Evolutionary conservation across 35 echinoderm and acorn worm genomes (phyloP).

Genomic region (Hemicentrotus pulcherrimus): DNA sequence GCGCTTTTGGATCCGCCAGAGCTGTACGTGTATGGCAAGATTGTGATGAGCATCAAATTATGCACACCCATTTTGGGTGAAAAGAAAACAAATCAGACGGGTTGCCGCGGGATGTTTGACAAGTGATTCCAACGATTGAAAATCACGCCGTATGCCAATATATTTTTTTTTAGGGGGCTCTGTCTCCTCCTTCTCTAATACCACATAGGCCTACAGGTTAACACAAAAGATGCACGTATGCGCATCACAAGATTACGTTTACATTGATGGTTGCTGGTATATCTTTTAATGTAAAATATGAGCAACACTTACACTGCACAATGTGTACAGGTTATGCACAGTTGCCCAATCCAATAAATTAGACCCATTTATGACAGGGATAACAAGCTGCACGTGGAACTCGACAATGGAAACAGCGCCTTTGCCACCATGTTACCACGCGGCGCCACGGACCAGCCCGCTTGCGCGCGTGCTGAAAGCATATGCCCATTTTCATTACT

Average conservation of each 20-base stretch:
- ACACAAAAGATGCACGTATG: background rate
- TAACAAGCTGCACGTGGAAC: background rate
- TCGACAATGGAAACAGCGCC: background rate
- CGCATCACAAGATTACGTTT: background rate
- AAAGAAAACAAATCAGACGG: background rate
- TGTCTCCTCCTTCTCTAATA: background rate
- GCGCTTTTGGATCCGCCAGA: background rate
- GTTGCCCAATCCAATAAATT: too few relatives aligned
- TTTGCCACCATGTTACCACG: background rate
- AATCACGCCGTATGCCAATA: background rate
- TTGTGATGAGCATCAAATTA: slow-evolving; percentile 18
- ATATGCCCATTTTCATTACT: slow-evolving; percentile 19
- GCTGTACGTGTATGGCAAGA: background rate
- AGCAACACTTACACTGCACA: background rate
- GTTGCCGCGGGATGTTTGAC: background rate
- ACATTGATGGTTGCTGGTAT: background rate
- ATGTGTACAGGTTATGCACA: background rate
- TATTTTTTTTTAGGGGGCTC: background rate
- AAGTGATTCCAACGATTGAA: background rate
- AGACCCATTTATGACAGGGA: background rate
- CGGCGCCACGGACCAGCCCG: background rate
- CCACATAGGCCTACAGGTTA: background rate
- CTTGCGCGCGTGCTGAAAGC: background rate
- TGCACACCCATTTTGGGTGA: background rate
- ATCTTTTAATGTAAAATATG: background rate